Evolutionary conservation across 2,797 vertebrate species (phyloP).

Genomic region (Australoheros facetus): DNA sequence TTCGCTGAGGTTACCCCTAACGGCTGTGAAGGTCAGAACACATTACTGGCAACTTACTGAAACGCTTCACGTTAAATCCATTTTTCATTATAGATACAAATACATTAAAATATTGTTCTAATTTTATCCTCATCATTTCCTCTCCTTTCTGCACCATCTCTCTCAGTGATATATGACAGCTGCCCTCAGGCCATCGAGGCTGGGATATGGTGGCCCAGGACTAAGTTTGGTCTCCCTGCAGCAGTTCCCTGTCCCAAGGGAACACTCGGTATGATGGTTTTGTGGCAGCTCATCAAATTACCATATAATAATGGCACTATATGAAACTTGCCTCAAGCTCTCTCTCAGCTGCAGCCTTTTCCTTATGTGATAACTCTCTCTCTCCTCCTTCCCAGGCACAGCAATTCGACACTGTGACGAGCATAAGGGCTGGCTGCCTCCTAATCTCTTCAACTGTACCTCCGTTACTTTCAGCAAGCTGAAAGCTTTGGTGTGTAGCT

Average conservation of each 20-base stretch:
- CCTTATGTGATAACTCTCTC: conserved; percentile 20
- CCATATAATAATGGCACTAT: conserved; percentile 64
- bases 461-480: conserved; percentile 88
- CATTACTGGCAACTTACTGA: background rate
- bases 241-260: conserved; percentile 92
- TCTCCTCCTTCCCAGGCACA: conserved; percentile 80
- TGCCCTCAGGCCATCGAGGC: conserved; percentile 93
- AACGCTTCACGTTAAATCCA: background rate
- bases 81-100: conserved; percentile 12
- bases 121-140: conserved; percentile 19
- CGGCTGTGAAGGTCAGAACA: conserved; percentile 90
- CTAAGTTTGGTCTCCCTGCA: conserved; percentile 93
- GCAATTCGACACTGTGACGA: conserved; percentile 96
- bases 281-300: conserved; percentile 63
- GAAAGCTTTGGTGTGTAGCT: conserved; percentile 83
- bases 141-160: conserved; percentile 10
- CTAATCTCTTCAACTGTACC: conserved; percentile 95
- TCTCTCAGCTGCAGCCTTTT: conserved; percentile 29
- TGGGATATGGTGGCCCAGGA: conserved; percentile 96
- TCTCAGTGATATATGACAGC: conserved; percentile 95
- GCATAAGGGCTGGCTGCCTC: conserved; percentile 93
- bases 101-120: conserved; percentile 9
- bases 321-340: conserved; percentile 72
- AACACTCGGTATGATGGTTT: conserved; percentile 84
- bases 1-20: conserved; percentile 93